Conservation (phyloP, 35 echinoderm and acorn worm genomes). For the Heliocidaris erythrogramma region DNA sequence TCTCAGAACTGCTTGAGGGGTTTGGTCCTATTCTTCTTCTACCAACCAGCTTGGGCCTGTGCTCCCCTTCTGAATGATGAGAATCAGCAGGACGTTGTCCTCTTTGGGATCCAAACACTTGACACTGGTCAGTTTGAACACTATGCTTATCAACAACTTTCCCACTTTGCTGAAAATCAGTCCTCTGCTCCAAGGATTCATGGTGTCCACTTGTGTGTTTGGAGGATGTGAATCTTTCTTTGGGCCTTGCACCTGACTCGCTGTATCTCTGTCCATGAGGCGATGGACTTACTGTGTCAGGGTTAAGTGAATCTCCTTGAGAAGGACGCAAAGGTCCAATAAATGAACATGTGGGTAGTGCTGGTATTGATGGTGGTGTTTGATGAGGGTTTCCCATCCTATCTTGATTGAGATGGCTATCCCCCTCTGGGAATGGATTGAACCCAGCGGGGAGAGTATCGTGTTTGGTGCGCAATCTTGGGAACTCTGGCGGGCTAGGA, state of each 20-base stretch:
- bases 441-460: conserved; percentile 71
- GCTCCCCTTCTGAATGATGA: not conserved
- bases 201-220: not conserved
- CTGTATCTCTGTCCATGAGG: not conserved
- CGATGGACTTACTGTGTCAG: not conserved
- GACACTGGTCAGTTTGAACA: not conserved
- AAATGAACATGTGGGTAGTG: not conserved
- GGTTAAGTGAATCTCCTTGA: not conserved
- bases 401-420: not conserved
- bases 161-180: not conserved
- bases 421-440: conserved; percentile 68
- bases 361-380: not conserved
- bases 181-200: not conserved
- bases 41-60: conserved; percentile 24
- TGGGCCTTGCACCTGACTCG: conserved; percentile 26
- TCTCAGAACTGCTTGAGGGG: not conserved
- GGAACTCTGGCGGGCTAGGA: conserved; percentile 36
- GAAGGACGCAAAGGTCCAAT: conserved; percentile 17
- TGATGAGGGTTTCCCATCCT: not conserved
- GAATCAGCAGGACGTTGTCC: not conserved
- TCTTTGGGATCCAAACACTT: not conserved
- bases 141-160: too few species aligned
- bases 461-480: conserved; percentile 63
- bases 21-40: conserved; percentile 21
- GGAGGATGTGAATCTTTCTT: not conserved